phyloP scores from a whole-genome alignment of 2,888 invertebrate species.

The Tribolium freemani region DNA sequence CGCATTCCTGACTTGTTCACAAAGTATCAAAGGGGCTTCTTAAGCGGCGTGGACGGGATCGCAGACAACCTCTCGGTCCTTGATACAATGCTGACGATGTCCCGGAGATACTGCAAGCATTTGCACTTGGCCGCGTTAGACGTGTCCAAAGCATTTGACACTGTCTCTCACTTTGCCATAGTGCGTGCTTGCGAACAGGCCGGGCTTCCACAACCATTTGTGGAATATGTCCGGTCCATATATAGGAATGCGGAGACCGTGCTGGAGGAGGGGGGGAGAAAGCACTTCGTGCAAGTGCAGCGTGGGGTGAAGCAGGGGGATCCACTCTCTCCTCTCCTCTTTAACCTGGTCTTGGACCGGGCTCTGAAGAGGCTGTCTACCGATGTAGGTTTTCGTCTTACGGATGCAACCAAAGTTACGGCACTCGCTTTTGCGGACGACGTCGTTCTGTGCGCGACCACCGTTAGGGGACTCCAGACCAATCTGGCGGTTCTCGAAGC shows the following conservation, averaged over 20 bases:
- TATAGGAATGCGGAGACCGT: background rate
- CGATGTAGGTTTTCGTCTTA: conserved; percentile 4
- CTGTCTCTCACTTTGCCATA: background rate
- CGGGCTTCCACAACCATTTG: too few species aligned
- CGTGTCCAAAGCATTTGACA: background rate
- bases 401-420: background rate
- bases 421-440: background rate
- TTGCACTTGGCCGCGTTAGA: background rate
- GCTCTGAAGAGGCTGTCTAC: background rate
- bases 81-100: background rate
- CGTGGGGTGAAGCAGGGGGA: conserved; percentile 4
- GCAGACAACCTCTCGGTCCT: background rate
- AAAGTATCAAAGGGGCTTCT: background rate
- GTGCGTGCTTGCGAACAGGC: background rate
- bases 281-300: too few species aligned
- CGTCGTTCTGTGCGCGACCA: background rate
- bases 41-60: background rate
- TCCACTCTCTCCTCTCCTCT: conserved; percentile 2
- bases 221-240: too few species aligned
- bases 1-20: background rate
- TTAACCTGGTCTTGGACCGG: conserved; percentile 10
- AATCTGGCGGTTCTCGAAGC: background rate
- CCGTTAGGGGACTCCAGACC: background rate
- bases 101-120: background rate
- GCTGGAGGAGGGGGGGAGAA: background rate